Conservation (phyloP, 2,113 vertebrate genomes). For the Rallus limicola region DNA sequence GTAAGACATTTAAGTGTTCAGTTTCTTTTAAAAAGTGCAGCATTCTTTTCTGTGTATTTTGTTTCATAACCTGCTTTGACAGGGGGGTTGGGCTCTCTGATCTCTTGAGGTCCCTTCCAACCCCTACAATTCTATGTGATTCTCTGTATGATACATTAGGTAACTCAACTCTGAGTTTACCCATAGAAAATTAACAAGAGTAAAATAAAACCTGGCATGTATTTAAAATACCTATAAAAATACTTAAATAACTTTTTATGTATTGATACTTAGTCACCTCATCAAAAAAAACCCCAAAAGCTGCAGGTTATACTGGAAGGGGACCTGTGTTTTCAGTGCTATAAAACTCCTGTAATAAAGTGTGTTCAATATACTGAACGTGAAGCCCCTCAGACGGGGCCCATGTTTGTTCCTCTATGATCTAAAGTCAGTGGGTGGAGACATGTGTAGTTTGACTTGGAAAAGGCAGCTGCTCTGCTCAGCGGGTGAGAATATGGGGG, state of each 20-base stretch:
- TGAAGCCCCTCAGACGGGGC: background rate
- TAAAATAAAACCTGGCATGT: background rate
- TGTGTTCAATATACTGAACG: too few relatives aligned
- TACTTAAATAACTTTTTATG: background rate
- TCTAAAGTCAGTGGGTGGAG: background rate
- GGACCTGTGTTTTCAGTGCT: background rate
- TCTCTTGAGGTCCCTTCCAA: too few relatives aligned
- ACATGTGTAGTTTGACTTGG: background rate
- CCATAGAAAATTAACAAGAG: background rate
- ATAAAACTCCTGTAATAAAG: background rate
- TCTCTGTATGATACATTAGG: background rate
- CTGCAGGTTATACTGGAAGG: background rate
- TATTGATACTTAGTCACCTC: background rate
- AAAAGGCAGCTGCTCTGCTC: background rate
- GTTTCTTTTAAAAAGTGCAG: background rate
- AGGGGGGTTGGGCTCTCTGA: too few relatives aligned
- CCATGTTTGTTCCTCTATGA: background rate
- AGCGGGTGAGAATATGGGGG: background rate
- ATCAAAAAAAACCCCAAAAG: background rate
- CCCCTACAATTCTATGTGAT: too few relatives aligned
- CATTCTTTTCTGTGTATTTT: background rate
- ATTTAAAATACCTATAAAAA: background rate
- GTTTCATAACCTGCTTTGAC: background rate
- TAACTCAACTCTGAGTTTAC: background rate
- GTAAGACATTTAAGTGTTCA: background rate